phyloP scores from a whole-genome alignment of 2,797 vertebrate genomes.

The Acanthopagrus latus region DNA sequence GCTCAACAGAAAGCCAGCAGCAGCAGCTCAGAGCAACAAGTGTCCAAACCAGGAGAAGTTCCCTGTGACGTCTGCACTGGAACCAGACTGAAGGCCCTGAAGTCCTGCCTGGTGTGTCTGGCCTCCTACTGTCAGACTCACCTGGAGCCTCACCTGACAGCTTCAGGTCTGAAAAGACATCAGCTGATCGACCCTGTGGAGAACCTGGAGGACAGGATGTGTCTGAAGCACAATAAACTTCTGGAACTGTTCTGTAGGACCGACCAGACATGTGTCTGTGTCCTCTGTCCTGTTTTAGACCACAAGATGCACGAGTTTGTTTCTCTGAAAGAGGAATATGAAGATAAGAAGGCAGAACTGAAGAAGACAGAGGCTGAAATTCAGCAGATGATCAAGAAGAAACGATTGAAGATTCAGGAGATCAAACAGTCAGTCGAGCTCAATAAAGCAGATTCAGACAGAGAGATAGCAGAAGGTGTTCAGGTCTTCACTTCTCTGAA shows the following conservation, averaged over 20 bases:
- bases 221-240: conserved; percentile 19
- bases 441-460: neutral
- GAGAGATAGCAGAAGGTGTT: conserved; percentile 3
- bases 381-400: conserved; percentile 10
- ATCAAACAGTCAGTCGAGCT: neutral
- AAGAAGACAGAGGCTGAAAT: neutral
- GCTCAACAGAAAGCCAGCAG: conserved; percentile 22
- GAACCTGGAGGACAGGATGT: conserved; percentile 25
- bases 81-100: conserved; percentile 32
- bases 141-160: conserved; percentile 24
- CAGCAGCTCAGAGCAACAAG: conserved; percentile 9
- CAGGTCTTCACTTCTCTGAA: neutral
- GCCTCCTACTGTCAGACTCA: conserved; percentile 32
- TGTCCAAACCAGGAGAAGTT: conserved; percentile 2
- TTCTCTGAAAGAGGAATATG: conserved; percentile 12
- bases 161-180: neutral
- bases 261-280: conserved; percentile 15
- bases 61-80: conserved; percentile 28
- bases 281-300: neutral
- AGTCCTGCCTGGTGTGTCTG: conserved; percentile 40
- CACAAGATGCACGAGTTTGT: conserved; percentile 9
- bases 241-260: conserved; percentile 39
- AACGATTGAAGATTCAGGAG: neutral
- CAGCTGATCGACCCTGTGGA: conserved; percentile 26
- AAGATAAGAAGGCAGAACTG: neutral